These are phyloP conservation scores for Zosterops hypoxanthus DNA, from an alignment of 2,113 vertebrate species.

Conservation along the genomic window DNA sequence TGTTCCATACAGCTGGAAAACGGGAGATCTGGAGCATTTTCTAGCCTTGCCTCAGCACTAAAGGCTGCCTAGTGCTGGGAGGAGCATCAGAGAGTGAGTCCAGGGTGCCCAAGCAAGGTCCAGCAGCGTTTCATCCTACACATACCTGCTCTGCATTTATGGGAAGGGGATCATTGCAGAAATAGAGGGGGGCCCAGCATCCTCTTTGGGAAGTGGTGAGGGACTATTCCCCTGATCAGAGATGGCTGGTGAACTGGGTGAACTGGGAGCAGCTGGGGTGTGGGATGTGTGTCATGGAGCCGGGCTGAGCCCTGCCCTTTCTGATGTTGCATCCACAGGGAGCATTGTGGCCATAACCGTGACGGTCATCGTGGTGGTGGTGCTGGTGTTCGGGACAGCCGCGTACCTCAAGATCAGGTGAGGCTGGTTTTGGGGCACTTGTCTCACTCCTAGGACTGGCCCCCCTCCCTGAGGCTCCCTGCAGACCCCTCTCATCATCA, in stretches of 20 bases:
- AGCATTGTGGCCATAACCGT: conserved; percentile 79
- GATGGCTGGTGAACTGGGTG: fast-evolving
- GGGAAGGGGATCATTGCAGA: not conserved
- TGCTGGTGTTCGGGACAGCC: conserved; percentile 65
- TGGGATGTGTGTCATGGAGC: not conserved
- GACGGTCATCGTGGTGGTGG: conserved; percentile 71
- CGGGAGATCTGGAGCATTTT: not conserved
- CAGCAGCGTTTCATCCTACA: not conserved
- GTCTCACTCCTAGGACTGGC: not conserved
- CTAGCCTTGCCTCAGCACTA: not conserved
- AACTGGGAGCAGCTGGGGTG: not conserved
- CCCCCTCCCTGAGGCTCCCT: not conserved
- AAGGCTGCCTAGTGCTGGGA: not conserved
- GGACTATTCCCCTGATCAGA: fast-evolving
- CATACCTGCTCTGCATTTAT: not conserved
- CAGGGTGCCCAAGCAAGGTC: not conserved
- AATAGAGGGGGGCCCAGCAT: fast-evolving
- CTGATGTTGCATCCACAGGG: conserved; percentile 34
- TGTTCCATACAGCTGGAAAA: not conserved
- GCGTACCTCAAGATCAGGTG: conserved; percentile 81
- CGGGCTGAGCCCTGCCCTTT: not conserved
- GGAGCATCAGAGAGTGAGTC: not conserved
- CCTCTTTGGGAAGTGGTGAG: not conserved
- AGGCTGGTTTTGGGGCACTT: not conserved
- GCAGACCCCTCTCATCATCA: not conserved